Base-by-base conservation (phyloP, 2,888 invertebrate genomes). In the Dasysyrphus albostriatus region DNA sequence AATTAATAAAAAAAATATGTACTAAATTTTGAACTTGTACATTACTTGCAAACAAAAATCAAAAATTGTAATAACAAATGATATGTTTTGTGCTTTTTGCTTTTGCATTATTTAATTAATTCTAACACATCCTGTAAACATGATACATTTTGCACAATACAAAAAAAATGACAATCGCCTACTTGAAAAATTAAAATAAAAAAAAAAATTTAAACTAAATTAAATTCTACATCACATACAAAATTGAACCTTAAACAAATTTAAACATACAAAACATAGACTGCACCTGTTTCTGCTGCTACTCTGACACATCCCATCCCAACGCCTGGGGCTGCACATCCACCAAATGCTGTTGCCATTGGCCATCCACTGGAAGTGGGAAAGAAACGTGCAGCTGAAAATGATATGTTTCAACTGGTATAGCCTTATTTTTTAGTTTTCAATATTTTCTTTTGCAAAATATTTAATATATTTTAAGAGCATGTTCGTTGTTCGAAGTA, bases 321-420 rank as follows among this genome's bases (percentile, higher is more conserved):
- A 90, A 90, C 91, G 90, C 91, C 91, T 88, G 91, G 91, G 94
- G 94, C 95, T 94, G 92, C 93, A 88, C 92, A 92, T 92, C 91
- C 95, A 93, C 94, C 96, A 94, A 94, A 95, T 94, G 94, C 93
- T 94, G 94, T 91, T 88, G 89, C 90, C 88, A 90, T 91, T 88
- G 90, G 90, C 89, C 92, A 92, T 90, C 94, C 95, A 94, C 95
- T 96, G 95, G 97, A 97, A 95, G 95, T 96, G 94, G 97, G 97
- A 96, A 98, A 98, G 97, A 98, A 98, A 96, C 97, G 98, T 95
- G 96, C 97, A 95, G 95, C 95, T 94, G 96, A 96, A 94, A 96
- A 96, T 94, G 96, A 97, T 94, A 95, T 97, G 95, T 95, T 98
- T 91, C 93, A 92, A 96, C 97, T 98, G 98, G 98, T 98, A 98